Evolutionary conservation across 2,888 invertebrate genomes (phyloP), one percentile per base, ranked within the genome.

Genomic region (Frankliniella fusca): DNA sequence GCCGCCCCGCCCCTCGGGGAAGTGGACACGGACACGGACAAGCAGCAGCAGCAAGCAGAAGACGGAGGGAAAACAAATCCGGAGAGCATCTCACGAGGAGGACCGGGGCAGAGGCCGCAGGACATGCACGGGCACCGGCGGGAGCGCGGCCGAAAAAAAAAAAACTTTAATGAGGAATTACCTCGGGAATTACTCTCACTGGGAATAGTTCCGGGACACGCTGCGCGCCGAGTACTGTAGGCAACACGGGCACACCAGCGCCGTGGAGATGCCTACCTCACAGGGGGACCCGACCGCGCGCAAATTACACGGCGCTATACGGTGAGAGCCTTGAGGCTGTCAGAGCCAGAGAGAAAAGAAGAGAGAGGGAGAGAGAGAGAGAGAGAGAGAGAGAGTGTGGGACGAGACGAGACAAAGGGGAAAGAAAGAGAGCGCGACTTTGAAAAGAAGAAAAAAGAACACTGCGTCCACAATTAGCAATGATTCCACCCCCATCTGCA

Each of bases 21-120:
- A 81, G 83, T 83, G 83, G 83, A 84, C 82, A 83, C 82, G 83
- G 83, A 83, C 83, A 84, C 82, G 84, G 84, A 84, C 84, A 84
- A 84, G 85, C 82, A 38, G 38, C 38, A 5, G 85, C 85, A 85
- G 82, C 84, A 84, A 84, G 85, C 82, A 38, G 38, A 2, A 5
- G 82, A 7, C 27, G 50, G 50, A 0, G 76, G 48, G 82, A 27
- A 27, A 54, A 48, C 50, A 27, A 80, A n/a, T 27, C 61, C 12
- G 18, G 76, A 79, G 79, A 23, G 79, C 38, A 80, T 38, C n/a
- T n/a, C 38, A 2, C 48, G 49, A 49, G 23, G 48, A 70, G 79
- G 65, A 76, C 23, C 38, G 49, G 79, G 49, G 48, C 23, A 20
- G 38, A 23, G 48, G n/a, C 76, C 49, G n/a, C 48, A 76, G 48